These are phyloP conservation scores for Schrankia costaestrigalis DNA, from an alignment of 2,888 invertebrate genomes.

Conservation along the genomic window DNA sequence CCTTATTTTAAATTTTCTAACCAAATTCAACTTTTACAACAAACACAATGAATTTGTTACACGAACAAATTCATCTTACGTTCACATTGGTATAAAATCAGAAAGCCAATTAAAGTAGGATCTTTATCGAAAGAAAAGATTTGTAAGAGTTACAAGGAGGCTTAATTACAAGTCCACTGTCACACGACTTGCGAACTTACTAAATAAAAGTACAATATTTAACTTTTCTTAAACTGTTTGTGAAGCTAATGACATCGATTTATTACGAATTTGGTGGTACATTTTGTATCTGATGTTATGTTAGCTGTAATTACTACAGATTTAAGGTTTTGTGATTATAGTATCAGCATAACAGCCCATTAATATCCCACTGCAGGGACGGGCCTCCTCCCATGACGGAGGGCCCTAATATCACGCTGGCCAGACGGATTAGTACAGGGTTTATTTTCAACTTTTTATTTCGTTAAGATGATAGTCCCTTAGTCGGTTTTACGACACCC, in stretches of 20 bases:
- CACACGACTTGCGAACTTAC: slow-evolving; percentile 11
- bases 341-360: no score
- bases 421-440: no score
- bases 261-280: no score
- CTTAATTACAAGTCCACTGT: slow-evolving; percentile 24
- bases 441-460: no score
- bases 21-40: slow-evolving; percentile 6
- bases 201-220: slow-evolving; percentile 24
- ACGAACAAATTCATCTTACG: slow-evolving; percentile 1
- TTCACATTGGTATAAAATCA: slow-evolving; percentile 33
- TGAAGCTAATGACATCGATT: not conserved
- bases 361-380: no score
- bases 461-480: no score
- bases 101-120: slow-evolving; percentile 35
- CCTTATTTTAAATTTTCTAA: no score
- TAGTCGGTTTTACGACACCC: no score
- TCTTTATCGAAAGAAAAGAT: slow-evolving; percentile 29
- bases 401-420: no score
- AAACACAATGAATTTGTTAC: not conserved
- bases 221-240: slow-evolving; percentile 3
- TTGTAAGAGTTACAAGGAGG: slow-evolving; percentile 22
- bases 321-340: not conserved
- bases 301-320: not conserved
- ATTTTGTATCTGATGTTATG: no score
- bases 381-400: no score